A percentile compares a stretch with the other conserved stretches of the same genome.
Evolutionary conservation across 30 jellyfish, hydroid and myxozoan genomes (phyloP).

Genomic region (Catostylus mosaicus): DNA sequence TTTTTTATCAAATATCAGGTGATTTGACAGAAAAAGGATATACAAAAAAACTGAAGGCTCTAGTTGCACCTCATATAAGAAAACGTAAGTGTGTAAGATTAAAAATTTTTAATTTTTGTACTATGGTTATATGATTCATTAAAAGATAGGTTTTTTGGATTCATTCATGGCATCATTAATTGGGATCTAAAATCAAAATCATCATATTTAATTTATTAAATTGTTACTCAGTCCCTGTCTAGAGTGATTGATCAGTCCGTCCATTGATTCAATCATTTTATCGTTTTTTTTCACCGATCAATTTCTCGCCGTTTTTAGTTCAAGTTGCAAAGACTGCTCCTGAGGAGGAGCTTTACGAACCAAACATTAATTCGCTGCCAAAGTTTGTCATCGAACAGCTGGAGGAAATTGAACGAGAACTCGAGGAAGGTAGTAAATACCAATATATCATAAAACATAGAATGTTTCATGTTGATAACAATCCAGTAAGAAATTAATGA

Average conservation of each 20-base stretch:
- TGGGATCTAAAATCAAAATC: background rate
- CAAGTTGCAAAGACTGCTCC: background rate
- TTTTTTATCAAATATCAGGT: too few relatives aligned
- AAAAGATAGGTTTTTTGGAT: background rate
- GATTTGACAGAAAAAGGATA: conserved; percentile 80
- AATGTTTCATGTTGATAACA: background rate
- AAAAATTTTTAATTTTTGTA: too few relatives aligned
- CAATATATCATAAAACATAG: background rate
- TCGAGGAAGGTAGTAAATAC: conserved; percentile 57
- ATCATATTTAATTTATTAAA: too few relatives aligned
- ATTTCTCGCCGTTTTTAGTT: conserved; percentile 10
- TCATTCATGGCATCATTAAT: background rate
- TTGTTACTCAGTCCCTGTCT: too few relatives aligned
- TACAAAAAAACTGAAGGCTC: conserved; percentile 34
- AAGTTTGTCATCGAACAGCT: conserved; percentile 47
- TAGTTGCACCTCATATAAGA: conserved; percentile 49
- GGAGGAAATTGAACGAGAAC: conserved; percentile 59
- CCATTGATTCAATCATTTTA: too few relatives aligned
- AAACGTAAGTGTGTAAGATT: conserved; percentile 27
- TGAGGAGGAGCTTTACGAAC: conserved; percentile 54
- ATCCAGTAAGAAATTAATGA: background rate
- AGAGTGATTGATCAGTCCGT: too few relatives aligned
- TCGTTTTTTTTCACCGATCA: background rate
- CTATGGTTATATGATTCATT: background rate
- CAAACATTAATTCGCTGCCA: conserved; percentile 60